These are phyloP conservation scores for Odontocerum albicorne DNA, from an alignment of 2,888 invertebrate genomes.

Conservation along the genomic window DNA sequence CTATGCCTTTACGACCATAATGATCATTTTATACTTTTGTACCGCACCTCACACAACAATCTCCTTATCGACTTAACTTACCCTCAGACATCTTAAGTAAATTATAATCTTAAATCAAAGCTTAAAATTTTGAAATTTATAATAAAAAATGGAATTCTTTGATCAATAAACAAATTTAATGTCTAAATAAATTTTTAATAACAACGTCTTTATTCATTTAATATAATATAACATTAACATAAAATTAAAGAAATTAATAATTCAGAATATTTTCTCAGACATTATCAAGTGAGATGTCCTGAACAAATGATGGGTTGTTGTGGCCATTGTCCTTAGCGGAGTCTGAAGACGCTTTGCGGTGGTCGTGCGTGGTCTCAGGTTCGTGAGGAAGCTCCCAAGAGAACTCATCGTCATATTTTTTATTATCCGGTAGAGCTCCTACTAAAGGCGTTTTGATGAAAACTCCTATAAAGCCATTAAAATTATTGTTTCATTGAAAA, in stretches of 20 bases:
- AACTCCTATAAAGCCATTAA: slow-evolving; percentile 21
- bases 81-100: too few species aligned
- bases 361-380: neutral
- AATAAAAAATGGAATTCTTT: too few species aligned
- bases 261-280: too few species aligned
- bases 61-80: too few species aligned
- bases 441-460: slow-evolving; percentile 38
- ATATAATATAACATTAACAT: neutral
- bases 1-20: too few species aligned
- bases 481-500: too few species aligned
- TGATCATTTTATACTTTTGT: too few species aligned
- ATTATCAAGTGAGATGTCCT: slow-evolving; percentile 16
- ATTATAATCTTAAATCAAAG: too few species aligned
- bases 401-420: slow-evolving; percentile 63
- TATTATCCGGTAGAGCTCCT: slow-evolving; percentile 54
- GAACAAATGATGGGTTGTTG: slow-evolving; percentile 11
- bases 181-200: neutral
- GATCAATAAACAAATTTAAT: neutral
- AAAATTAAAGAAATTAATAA: neutral
- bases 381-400: slow-evolving; percentile 64
- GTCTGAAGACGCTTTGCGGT: slow-evolving; percentile 13
- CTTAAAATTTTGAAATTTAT: too few species aligned
- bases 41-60: too few species aligned
- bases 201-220: too few species aligned
- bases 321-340: slow-evolving; percentile 4